Evolutionary conservation across 30 jellyfish, hydroid and myxozoan genomes (phyloP), one percentile per base, ranked within the genome.

Genomic region (Turritopsis dohrnii): DNA sequence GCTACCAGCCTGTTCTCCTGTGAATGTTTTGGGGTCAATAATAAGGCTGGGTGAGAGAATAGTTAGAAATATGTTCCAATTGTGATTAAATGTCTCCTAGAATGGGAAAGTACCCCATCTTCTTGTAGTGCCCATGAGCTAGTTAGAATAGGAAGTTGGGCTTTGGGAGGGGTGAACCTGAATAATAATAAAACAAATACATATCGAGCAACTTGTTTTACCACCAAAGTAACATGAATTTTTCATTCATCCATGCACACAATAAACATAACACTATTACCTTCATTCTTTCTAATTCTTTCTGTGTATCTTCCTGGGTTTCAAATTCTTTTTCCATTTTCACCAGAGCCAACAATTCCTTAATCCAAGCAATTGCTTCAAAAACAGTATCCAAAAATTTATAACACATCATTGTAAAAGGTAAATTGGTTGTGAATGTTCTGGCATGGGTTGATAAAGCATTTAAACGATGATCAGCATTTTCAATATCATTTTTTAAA

Each of bases 331-430:
- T 76, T 8, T 91, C 94, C 13, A 83, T 52, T 65, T 87, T 94
- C 8, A 87, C 84, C 18, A 88, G 69, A 28, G 72, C 60, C 19
- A 91, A 66, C 75, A 86, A 13, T 79, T 91, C 97, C 65, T 91
- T 90, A 21, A 84, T 84, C 97, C 97, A 91, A 1, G 96, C 89
- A 27, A 84, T 54, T 53, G 87, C 89, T 81, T 91, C 97, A 21
- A 91, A 77, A n/a, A 91, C 18, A 52, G 77, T 75, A 21, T 87
- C 27, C 30, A 82, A 90, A 81, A 54, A 83, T 20, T 30, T 28
- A 66, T 69, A 91, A 29, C 93, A 86, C 30, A 83, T 86, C 13
- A 74, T 89, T 89, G 79, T 80, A 29, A 77, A 30, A 1, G 95
- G 93, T 23, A 87, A 76, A 1, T 90, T 85, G 23, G 83, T 23